Conservation (phyloP, 2,113 vertebrate genomes). For the Probosciger aterrimus region DNA sequence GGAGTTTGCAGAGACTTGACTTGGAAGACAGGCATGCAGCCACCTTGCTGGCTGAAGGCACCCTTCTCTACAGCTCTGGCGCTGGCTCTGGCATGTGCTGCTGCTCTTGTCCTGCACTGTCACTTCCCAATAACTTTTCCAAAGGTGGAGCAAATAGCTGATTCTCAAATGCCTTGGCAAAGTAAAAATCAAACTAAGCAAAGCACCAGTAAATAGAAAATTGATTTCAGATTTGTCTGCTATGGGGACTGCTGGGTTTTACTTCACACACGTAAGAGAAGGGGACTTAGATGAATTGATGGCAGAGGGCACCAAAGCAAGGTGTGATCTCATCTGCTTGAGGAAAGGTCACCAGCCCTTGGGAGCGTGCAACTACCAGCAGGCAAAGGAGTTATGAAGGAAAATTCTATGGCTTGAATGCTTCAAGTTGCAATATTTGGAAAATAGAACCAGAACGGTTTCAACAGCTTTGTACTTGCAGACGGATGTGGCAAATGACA, state of each 20-base stretch:
- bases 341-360: background rate
- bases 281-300: background rate
- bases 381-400: accelerated
- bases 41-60: accelerated
- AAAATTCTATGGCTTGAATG: background rate
- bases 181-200: background rate
- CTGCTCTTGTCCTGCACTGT: accelerated
- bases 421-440: background rate
- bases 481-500: background rate
- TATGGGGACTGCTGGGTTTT: background rate
- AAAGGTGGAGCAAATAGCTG: background rate
- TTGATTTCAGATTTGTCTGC: background rate
- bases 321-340: background rate
- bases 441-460: background rate
- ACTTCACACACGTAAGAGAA: background rate
- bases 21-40: background rate
- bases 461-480: background rate
- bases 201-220: background rate
- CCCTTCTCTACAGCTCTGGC: background rate
- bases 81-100: accelerated
- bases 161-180: background rate
- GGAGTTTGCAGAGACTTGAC: background rate
- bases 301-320: background rate
- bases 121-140: background rate
- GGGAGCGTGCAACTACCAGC: background rate